phyloP scores from a whole-genome alignment of 2,888 invertebrate genomes.

The Stenurella melanura region DNA sequence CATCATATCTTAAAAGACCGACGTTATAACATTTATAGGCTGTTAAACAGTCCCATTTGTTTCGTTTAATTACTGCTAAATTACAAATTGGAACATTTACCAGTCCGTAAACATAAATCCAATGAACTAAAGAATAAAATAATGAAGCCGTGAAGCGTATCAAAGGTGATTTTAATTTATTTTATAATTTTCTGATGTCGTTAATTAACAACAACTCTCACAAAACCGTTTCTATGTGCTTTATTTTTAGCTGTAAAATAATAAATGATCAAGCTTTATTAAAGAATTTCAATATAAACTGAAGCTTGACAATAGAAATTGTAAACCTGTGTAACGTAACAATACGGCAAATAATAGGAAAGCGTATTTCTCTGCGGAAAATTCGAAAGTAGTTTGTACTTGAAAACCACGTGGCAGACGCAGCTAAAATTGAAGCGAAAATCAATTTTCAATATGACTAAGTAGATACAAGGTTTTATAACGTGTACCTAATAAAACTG shows the following conservation, averaged over 20 bases:
- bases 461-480: neutral
- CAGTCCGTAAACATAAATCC: conserved; percentile 33
- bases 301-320: neutral
- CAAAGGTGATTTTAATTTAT: conserved; percentile 16
- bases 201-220: neutral
- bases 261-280: neutral
- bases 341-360: neutral
- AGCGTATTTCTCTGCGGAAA: neutral
- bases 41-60: conserved; percentile 29
- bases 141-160: conserved; percentile 4
- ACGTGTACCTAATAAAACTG: neutral
- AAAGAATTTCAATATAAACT: neutral
- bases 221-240: neutral
- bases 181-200: neutral
- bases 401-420: neutral
- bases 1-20: neutral
- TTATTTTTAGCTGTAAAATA: neutral
- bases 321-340: neutral
- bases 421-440: neutral
- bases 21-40: conserved; percentile 4
- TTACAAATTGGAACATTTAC: conserved; percentile 36
- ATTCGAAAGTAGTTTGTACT: neutral
- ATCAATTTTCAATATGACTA: neutral
- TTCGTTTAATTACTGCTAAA: conserved; percentile 32
- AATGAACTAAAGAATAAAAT: conserved; percentile 19